phyloP scores from a whole-genome alignment of 2,888 invertebrate species.

The Hololepta plana region DNA sequence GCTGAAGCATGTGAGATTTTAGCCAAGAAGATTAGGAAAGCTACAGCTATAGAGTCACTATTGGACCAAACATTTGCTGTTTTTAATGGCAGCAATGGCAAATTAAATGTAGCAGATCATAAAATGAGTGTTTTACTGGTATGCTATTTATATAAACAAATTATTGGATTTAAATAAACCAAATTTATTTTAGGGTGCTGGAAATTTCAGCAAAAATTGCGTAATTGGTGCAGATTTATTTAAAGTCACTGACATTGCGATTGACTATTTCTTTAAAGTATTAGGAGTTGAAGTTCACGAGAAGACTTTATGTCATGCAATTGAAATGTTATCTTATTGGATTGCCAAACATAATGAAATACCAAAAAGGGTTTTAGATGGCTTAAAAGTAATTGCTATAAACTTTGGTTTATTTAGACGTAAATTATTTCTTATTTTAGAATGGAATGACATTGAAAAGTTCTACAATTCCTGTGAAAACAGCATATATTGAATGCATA shows the following conservation, averaged over 20 bases:
- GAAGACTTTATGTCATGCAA: conserved; percentile 63
- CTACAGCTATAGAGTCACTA: conserved; percentile 45
- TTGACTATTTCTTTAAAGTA: conserved; percentile 53
- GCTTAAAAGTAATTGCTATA: conserved; percentile 31
- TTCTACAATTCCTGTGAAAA: conserved; percentile 57
- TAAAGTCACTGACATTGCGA: conserved; percentile 38
- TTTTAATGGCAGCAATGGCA: conserved; percentile 78
- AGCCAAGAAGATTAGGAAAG: conserved; percentile 51
- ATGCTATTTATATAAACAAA: conserved; percentile 10
- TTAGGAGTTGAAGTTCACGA: conserved; percentile 84
- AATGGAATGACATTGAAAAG: conserved; percentile 60
- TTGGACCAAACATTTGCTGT: conserved; percentile 57
- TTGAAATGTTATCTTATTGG: conserved; percentile 73
- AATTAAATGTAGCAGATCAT: conserved; percentile 73
- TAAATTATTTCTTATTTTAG: conserved; percentile 24
- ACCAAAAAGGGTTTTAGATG: conserved; percentile 44
- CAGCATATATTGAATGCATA: conserved; percentile 62
- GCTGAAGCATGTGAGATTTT: conserved; percentile 52
- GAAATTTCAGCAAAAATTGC: conserved; percentile 51
- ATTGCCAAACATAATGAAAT: conserved; percentile 43
- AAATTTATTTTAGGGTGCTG: conserved; percentile 37
- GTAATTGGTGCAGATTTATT: conserved; percentile 40
- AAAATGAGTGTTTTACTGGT: conserved; percentile 72
- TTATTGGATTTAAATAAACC: conserved; percentile 1
- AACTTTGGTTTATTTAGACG: conserved; percentile 1